Evolutionary conservation across 2,113 vertebrate genomes (phyloP).

Genomic region (Vulpes ferrilata): DNA sequence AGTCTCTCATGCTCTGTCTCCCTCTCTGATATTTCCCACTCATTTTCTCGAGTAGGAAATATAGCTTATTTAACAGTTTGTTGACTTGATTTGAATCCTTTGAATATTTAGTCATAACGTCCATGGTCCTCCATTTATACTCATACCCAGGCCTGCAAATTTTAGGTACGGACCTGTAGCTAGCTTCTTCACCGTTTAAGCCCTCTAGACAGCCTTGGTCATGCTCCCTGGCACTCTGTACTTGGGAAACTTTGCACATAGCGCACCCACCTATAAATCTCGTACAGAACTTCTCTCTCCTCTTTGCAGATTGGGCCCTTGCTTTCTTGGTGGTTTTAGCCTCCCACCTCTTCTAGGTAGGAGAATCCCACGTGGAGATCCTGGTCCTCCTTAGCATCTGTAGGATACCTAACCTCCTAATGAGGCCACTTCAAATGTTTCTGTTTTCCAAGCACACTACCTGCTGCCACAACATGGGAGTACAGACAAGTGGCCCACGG

Average conservation of each 20-base stretch:
- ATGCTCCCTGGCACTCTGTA: not conserved
- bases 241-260: not conserved
- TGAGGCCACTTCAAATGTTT: not conserved
- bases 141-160: not conserved
- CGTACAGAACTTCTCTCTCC: not conserved
- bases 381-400: not conserved
- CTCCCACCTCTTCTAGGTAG: not conserved
- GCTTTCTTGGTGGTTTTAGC: not conserved
- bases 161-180: not conserved
- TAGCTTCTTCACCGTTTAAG: not conserved
- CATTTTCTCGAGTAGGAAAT: not conserved
- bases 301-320: not conserved
- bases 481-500: not conserved
- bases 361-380: not conserved
- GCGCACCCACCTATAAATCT: not conserved
- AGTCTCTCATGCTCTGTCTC: too few relatives aligned
- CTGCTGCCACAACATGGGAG: not conserved
- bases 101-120: constrained; percentile 3
- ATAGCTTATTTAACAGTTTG: constrained; percentile 1
- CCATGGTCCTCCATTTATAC: not conserved
- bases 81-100: not conserved
- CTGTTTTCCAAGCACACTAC: not conserved
- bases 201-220: not conserved
- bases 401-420: not conserved
- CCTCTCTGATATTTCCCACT: too few relatives aligned